Conservation (phyloP, 2,888 invertebrate genomes). For the Drosophila infuscata region DNA sequence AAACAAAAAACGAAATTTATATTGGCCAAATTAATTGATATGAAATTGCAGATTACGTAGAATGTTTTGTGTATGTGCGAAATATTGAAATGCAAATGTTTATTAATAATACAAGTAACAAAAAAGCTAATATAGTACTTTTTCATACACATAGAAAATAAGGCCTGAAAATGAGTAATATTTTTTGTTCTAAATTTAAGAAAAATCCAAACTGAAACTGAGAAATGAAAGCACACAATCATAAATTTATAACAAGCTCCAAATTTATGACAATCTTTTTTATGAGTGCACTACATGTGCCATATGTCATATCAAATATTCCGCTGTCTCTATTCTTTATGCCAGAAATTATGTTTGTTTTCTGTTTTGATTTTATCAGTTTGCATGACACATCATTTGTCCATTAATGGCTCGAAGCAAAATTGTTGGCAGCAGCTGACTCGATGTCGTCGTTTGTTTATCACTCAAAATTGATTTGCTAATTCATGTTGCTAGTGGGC, state of each 20-base stretch:
- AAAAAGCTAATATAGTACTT: neutral
- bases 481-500: slow-evolving; percentile 64
- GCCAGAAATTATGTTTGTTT: slow-evolving; percentile 11
- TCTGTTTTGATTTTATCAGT: slow-evolving; percentile 39
- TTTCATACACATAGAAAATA: neutral
- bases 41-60: neutral
- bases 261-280: neutral
- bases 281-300: neutral
- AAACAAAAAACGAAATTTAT: neutral
- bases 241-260: neutral
- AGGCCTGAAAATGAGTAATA: neutral
- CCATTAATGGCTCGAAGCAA: slow-evolving; percentile 37
- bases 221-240: neutral
- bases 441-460: slow-evolving; percentile 40
- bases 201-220: neutral
- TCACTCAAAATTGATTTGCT: slow-evolving; percentile 69
- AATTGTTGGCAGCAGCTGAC: slow-evolving; percentile 26
- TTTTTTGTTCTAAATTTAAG: neutral
- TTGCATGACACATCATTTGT: slow-evolving; percentile 47
- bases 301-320: neutral
- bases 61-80: neutral
- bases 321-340: neutral
- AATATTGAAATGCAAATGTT: neutral
- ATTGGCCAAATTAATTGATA: neutral
- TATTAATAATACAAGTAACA: neutral